Evolutionary conservation across 2,113 vertebrate genomes (phyloP), one percentile per base, ranked within the genome.

Genomic region (Oreamnos americanus): DNA sequence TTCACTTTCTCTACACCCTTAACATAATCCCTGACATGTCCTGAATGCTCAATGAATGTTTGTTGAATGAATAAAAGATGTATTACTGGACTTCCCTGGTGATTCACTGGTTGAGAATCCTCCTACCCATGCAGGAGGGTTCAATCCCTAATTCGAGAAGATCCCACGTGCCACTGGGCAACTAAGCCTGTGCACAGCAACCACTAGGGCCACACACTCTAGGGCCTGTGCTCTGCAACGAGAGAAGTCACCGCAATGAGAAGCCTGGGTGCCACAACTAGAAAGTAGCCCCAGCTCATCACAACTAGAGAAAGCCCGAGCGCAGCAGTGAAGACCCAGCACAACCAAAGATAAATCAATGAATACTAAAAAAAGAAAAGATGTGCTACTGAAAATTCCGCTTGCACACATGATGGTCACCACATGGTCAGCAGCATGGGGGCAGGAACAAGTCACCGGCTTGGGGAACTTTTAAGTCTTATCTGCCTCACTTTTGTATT

Each of bases 1-100:
- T 64, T 33, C 60, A 64, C 60, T 64, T 71, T 39, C n/a, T n/a
- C 71, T 15, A 12, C 4, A 16, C 33, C 30, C 10, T 3, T 3
- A 15, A 23, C 26, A 5, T 17, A 4, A 49, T 7, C 39, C 76
- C 47, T 25, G n/a, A 19, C 64, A 14, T 0, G 2, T 5, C 28
- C 82, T 0, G 5, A n/a, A 21, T 11, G n/a, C n/a, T 3, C 58
- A 8, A 0, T 0, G 53, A 13, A 6, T 3, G 4, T 47, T 33
- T 62, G 78, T 43, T 87, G 79, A 76, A 9, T 12, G 51, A 57
- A 30, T 39, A 30, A 5, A 16, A 53, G 58, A 57, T 36, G 57
- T 53, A 9, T 39, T 49, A 21, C 39, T 43, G 39, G 39, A 43
- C 36, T 43, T 76, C 6, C 71, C 12, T 26, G 71, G 39, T 76